phyloP scores from a whole-genome alignment of 2,113 vertebrate species.

The Actenoides hombroni region DNA sequence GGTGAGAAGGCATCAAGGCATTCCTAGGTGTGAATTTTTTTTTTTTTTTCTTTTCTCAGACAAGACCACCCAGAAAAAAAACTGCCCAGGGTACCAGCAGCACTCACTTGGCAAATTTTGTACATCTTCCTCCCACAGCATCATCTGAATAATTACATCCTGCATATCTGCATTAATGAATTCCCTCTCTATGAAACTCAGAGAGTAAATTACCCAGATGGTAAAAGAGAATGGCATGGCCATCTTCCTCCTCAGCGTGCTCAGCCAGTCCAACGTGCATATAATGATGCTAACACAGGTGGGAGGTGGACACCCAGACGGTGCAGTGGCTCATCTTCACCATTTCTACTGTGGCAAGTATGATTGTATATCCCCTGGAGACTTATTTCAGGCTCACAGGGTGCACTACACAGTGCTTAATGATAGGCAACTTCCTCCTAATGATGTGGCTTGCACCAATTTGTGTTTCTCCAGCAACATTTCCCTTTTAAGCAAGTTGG shows the following conservation, averaged over 20 bases:
- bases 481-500: conserved; percentile 10
- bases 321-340: neutral
- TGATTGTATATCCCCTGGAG: conserved; percentile 17
- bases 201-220: conserved; percentile 51
- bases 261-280: neutral
- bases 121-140: conserved; percentile 15
- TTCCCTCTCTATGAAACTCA: conserved; percentile 28
- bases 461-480: conserved; percentile 39
- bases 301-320: conserved; percentile 48
- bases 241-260: conserved; percentile 40
- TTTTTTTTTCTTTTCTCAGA: neutral
- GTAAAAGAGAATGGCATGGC: conserved; percentile 31
- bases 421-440: conserved; percentile 50
- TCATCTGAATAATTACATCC: conserved; percentile 51
- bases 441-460: conserved; percentile 44
- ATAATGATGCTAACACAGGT: conserved; percentile 50
- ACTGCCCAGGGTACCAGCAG: neutral
- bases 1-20: neutral
- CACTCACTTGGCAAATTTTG: neutral
- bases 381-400: conserved; percentile 32
- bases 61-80: conserved; percentile 2
- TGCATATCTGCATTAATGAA: conserved; percentile 48
- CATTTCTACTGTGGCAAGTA: conserved; percentile 17
- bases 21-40: neutral
- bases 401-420: neutral